Percentiles rank a stretch among this genome's conserved stretches.
Evolutionary conservation across 2,888 invertebrate species (phyloP).

Genomic region (Oligia latruncula): DNA sequence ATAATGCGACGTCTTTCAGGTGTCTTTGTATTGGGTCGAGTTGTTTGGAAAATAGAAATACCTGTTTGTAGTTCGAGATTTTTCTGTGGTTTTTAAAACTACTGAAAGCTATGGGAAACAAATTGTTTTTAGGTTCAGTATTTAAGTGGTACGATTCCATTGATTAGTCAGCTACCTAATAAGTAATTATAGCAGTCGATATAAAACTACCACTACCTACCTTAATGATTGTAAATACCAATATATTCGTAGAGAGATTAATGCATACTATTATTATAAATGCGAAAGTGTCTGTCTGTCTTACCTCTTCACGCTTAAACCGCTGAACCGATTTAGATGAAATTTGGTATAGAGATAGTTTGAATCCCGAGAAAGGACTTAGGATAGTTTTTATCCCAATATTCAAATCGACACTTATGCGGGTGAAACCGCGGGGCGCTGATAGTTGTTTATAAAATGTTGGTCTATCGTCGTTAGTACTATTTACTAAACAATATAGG

Average conservation of each 20-base stretch:
- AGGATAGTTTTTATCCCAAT: no score
- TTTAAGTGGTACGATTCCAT: background rate
- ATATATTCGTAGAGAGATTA: background rate
- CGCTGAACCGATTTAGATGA: no score
- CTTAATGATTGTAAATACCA: background rate
- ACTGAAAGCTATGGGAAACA: background rate
- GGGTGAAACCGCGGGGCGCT: no score
- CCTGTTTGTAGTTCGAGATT: background rate
- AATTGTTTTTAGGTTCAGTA: background rate
- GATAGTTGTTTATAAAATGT: background rate
- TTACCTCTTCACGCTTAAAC: no score
- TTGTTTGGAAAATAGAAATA: constrained; percentile 36
- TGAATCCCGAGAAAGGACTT: no score
- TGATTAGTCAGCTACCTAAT: background rate
- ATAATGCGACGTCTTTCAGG: constrained; percentile 58
- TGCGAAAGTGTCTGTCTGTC: no score
- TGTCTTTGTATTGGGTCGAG: constrained; percentile 26
- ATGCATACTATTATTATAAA: background rate
- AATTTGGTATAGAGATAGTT: no score
- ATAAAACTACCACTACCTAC: background rate
- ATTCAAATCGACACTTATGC: no score
- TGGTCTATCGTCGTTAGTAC: background rate
- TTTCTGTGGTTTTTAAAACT: background rate
- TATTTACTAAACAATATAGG: background rate
- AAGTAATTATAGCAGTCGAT: background rate